phyloP scores from a whole-genome alignment of 1,140 invertebrate species.

The Zaprionus taronus region DNA sequence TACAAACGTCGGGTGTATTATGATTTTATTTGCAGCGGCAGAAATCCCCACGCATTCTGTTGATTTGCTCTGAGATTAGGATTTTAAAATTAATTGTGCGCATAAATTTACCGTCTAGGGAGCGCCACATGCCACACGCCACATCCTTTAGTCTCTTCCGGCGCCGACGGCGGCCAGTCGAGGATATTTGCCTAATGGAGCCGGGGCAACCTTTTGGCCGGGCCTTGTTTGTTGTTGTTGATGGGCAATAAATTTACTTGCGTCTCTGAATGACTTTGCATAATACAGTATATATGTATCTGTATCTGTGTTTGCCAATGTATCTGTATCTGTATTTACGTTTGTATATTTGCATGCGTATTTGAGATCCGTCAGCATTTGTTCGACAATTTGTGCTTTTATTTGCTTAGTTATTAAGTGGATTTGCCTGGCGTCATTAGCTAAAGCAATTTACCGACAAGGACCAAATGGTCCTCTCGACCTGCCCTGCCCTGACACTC shows the following conservation, averaged over 20 bases:
- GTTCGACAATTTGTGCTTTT: conserved; percentile 30
- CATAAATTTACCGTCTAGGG: conserved; percentile 62
- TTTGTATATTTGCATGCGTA: conserved; percentile 2
- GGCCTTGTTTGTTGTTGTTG: conserved; percentile 31
- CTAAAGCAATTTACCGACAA: conserved; percentile 24
- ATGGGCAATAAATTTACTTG: conserved; percentile 72
- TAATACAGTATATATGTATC: conserved; percentile 58
- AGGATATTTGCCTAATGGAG: conserved; percentile 51
- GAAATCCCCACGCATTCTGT: conserved; percentile 26
- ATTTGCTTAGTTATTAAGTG: conserved; percentile 67
- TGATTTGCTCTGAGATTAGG: conserved; percentile 66
- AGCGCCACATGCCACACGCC: conserved; percentile 14
- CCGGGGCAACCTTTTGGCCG: conserved; percentile 61
- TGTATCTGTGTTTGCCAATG: conserved; percentile 12
- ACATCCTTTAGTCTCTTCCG: conserved; percentile 41
- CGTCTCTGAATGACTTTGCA: conserved; percentile 73
- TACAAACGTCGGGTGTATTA: conserved; percentile 49
- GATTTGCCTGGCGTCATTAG: conserved; percentile 52
- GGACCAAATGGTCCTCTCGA: conserved; percentile 13
- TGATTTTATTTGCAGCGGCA: conserved; percentile 43
- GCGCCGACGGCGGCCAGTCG: conserved; percentile 1
- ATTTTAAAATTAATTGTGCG: conserved; percentile 82
- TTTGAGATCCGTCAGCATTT: background rate
- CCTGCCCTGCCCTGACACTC: background rate
- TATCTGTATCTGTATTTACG: background rate